Conservation (phyloP, 64 coral and sea anemone species). For the Platygyra sinensis region DNA sequence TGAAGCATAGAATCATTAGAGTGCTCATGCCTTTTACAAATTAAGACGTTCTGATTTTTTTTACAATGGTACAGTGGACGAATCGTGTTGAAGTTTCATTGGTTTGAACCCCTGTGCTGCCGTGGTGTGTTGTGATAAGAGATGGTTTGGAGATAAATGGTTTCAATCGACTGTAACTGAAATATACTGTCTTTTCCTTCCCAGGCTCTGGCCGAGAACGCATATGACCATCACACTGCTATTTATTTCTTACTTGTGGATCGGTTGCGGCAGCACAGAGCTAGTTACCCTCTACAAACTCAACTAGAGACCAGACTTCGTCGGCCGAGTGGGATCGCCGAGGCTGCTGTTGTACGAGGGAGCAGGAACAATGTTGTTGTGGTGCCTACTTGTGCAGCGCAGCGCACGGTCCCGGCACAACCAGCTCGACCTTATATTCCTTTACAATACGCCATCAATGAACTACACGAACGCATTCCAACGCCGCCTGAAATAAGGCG, state of each 20-base stretch:
- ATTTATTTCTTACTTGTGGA: constrained; percentile 97
- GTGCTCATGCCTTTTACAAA: too few relatives aligned
- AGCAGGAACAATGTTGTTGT: constrained; percentile 46
- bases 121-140: too few relatives aligned
- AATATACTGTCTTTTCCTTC: constrained; percentile 4
- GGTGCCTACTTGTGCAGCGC: constrained; percentile 21
- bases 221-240: constrained; percentile 93
- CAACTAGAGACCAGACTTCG: constrained; percentile 86
- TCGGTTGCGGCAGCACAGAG: constrained; percentile 79
- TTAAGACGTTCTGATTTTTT: too few relatives aligned
- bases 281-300: constrained; percentile 85
- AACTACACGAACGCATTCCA: constrained; percentile 85
- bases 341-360: constrained; percentile 84
- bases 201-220: constrained; percentile 81
- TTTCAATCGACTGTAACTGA: not conserved
- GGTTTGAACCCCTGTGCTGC: too few relatives aligned
- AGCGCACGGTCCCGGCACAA: constrained; percentile 54
- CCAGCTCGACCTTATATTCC: constrained; percentile 76
- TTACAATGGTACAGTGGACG: too few relatives aligned
- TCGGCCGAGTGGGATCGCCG: constrained; percentile 93
- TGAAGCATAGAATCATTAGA: too few relatives aligned
- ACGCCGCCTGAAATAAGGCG: constrained; percentile 95
- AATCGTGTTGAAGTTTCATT: too few relatives aligned
- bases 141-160: too few relatives aligned
- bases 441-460: constrained; percentile 85